Base-by-base conservation (phyloP, 2,888 invertebrate genomes). In the Limenitis camilla region DNA sequence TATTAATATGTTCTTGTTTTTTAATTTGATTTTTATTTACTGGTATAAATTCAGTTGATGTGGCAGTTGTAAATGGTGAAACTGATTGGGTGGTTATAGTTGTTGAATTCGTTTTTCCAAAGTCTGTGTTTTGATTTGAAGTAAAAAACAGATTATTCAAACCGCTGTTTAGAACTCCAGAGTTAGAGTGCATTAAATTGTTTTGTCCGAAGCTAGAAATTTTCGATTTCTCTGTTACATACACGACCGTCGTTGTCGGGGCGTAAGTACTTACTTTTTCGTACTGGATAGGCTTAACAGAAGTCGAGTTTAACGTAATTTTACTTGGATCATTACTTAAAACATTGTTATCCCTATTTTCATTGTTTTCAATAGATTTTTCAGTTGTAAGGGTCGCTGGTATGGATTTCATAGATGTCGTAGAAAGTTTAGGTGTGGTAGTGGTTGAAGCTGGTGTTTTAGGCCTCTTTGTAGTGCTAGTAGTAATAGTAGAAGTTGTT, bases 1-100 rank as follows among this genome's bases (percentile, higher is more conserved):
- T 41, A 46, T 61, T 56, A 11, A 59, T 61, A 53, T 62, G 55
- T 41, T 55, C 33, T 39, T 53, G 52, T 28, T 55, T 59, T 10
- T 59, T 46, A 9, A 59, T 49, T 40, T n/a, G n/a, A n/a, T n/a
- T n/a, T n/a, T n/a, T n/a, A n/a, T n/a, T n/a, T n/a, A n/a, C n/a
- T n/a, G n/a, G n/a, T n/a, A n/a, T n/a, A n/a, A 74, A 66, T 68
- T 81, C 78, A 11, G 80, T 82, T 5, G 81, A 75, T 10, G 82
- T 74, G 6, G 70, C 66, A 10, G 78, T 73, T 29, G 81, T 81
- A 10, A 83, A 84, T 30, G 84, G 82, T 27, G 83, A 81, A 4
- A 84, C 76, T 28, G 87, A 86, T 61, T 87, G 86, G 39, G 86
- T 86, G 4, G 85, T 86, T 41, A 85, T 67, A 7, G 83, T 86